A percentile compares a stretch with the other conserved stretches of the same genome.
Conservation (phyloP, 2,797 vertebrate species). For the Danio aesculapii region DNA sequence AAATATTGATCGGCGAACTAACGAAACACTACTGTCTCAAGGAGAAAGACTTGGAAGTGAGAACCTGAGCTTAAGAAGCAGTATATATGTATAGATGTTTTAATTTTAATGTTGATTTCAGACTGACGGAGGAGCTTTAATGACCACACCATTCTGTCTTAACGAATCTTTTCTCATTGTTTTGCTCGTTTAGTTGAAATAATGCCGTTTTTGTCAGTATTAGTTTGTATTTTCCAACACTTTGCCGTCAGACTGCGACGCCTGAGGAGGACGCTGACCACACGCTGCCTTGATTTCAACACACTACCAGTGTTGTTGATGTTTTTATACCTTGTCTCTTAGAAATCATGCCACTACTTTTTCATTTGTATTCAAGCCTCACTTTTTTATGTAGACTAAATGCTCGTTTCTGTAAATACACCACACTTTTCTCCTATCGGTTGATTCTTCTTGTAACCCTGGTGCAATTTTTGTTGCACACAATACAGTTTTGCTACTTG, state of each 20-base stretch:
- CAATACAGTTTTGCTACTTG: constrained; percentile 83
- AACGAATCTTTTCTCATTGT: constrained; percentile 34
- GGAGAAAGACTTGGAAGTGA: constrained; percentile 71
- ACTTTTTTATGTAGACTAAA: constrained; percentile 73
- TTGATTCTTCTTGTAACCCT: constrained; percentile 70
- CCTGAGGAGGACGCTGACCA: constrained; percentile 73
- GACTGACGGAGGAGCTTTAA: too few species aligned
- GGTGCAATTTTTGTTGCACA: constrained; percentile 82
- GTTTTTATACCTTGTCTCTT: constrained; percentile 33
- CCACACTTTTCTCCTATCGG: constrained; percentile 53
- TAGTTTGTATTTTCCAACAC: constrained; percentile 65
- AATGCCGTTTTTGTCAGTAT: constrained; percentile 66
- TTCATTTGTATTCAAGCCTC: constrained; percentile 68
- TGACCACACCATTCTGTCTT: too few species aligned
- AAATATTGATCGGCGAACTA: constrained; percentile 31
- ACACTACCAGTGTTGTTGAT: constrained; percentile 69
- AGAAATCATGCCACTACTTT: constrained; percentile 79
- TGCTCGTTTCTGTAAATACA: constrained; percentile 77
- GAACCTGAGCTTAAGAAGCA: constrained; percentile 53
- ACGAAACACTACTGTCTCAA: constrained; percentile 64
- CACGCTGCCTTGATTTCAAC: constrained; percentile 81
- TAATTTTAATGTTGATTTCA: constrained; percentile 52
- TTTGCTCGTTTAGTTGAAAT: constrained; percentile 59
- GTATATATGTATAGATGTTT: constrained; percentile 60
- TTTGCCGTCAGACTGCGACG: constrained; percentile 78